phyloP scores from a whole-genome alignment of 1,140 invertebrate genomes.

The Brachionus calyciflorus region DNA sequence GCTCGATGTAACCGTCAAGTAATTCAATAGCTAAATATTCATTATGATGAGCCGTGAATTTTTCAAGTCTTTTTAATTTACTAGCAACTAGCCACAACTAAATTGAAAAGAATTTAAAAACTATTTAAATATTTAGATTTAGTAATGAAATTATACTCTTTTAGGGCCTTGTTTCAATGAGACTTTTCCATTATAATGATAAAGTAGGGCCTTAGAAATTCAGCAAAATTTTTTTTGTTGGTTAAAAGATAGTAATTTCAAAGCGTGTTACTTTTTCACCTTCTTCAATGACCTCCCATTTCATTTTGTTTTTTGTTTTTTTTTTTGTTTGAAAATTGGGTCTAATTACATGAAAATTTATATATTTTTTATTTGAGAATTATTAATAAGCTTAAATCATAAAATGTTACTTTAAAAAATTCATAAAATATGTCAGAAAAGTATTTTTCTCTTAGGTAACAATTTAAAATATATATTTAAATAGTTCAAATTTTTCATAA shows the following conservation, averaged over 20 bases:
- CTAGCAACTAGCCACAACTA: conserved; percentile 27
- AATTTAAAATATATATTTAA: no score
- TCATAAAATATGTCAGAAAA: neutral
- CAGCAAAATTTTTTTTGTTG: neutral
- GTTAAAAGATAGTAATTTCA: neutral
- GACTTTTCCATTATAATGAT: conserved; percentile 32
- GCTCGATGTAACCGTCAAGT: conserved; percentile 53
- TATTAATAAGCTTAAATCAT: no score
- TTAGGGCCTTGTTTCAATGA: conserved; percentile 22
- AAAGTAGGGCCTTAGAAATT: conserved; percentile 18
- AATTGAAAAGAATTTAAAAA: neutral
- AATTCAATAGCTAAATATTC: conserved; percentile 53
- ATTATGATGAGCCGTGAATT: conserved; percentile 28
- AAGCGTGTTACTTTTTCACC: conserved; percentile 34
- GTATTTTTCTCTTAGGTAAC: neutral
- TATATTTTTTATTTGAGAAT: no score
- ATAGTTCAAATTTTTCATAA: no score
- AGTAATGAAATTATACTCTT: neutral
- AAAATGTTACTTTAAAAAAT: neutral
- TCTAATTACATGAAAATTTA: no score
- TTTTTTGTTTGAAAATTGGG: no score
- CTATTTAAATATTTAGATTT: neutral
- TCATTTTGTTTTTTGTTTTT: neutral
- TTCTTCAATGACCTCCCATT: conserved; percentile 31
- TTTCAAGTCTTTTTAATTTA: conserved; percentile 21